A percentile compares a stretch with the other conserved stretches of the same genome.
These are phyloP conservation scores for Megaptera novaeangliae DNA, from an alignment of 2,113 vertebrate genomes.

Conservation along the genomic window DNA sequence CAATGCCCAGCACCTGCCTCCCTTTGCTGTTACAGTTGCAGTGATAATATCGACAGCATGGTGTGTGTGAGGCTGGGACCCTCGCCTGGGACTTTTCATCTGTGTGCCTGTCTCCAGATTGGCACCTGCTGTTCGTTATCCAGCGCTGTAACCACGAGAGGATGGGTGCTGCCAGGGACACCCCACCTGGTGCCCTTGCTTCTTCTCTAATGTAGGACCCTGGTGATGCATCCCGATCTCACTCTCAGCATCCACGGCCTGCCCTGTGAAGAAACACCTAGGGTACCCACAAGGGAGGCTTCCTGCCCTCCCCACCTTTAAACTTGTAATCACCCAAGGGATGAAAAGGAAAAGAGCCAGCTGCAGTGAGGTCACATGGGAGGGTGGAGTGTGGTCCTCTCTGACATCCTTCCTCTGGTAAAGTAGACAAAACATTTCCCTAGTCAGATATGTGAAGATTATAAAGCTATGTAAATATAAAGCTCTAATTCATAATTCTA, in stretches of 20 bases:
- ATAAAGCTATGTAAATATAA: neutral
- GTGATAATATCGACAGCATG: neutral
- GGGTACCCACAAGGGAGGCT: neutral
- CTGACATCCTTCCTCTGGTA: neutral
- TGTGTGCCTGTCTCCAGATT: neutral
- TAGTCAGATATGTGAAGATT: neutral
- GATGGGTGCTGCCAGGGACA: neutral
- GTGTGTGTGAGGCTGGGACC: neutral
- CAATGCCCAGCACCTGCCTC: neutral
- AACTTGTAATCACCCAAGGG: neutral
- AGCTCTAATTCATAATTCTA: neutral
- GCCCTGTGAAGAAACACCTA: constrained; percentile 7
- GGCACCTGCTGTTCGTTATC: neutral
- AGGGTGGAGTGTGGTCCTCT: neutral
- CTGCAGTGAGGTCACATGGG: neutral
- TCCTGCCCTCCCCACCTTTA: neutral
- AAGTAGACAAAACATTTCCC: neutral
- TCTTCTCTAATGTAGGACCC: neutral
- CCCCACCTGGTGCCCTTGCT: neutral
- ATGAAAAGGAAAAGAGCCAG: neutral
- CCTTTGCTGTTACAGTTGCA: neutral
- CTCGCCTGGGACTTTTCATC: neutral
- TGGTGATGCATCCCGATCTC: neutral
- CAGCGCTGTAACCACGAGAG: neutral
- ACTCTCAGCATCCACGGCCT: neutral